Percentiles rank a stretch among this genome's conserved stretches.
phyloP scores from a whole-genome alignment of 2,113 vertebrate species.

The Thalassarche chlororhynchos region DNA sequence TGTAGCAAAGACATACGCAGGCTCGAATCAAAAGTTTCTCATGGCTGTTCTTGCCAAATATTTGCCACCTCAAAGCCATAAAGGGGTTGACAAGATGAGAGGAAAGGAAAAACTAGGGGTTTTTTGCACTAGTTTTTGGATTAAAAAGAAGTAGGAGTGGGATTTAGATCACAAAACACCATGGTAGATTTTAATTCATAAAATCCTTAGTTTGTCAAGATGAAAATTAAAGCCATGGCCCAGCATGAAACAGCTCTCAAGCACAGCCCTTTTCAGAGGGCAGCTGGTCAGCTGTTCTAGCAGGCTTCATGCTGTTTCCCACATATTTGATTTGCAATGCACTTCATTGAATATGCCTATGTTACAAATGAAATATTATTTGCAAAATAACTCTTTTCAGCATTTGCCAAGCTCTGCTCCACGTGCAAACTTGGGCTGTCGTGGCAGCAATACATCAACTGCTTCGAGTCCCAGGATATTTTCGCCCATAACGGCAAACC shows the following conservation, averaged over 20 bases:
- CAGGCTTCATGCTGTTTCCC: background rate
- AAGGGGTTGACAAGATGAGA: background rate
- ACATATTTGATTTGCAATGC: background rate
- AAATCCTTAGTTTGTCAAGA: background rate
- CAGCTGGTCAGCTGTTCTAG: background rate
- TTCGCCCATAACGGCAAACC: background rate
- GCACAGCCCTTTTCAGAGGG: background rate
- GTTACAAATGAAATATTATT: background rate
- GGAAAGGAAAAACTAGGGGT: background rate
- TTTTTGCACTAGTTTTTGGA: background rate
- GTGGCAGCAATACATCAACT: background rate
- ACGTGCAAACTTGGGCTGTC: background rate
- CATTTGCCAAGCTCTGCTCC: background rate
- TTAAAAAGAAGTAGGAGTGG: background rate
- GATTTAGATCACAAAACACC: background rate
- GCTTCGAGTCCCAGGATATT: background rate
- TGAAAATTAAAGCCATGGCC: background rate
- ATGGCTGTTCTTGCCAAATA: background rate
- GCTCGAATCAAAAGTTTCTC: background rate
- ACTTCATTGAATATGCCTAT: background rate
- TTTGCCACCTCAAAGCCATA: background rate
- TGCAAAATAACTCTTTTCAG: background rate
- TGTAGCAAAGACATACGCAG: background rate
- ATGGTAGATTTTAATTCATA: background rate
- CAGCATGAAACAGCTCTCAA: background rate